phyloP scores from a whole-genome alignment of 2,888 invertebrate species.

The Aphodius sticticus region DNA sequence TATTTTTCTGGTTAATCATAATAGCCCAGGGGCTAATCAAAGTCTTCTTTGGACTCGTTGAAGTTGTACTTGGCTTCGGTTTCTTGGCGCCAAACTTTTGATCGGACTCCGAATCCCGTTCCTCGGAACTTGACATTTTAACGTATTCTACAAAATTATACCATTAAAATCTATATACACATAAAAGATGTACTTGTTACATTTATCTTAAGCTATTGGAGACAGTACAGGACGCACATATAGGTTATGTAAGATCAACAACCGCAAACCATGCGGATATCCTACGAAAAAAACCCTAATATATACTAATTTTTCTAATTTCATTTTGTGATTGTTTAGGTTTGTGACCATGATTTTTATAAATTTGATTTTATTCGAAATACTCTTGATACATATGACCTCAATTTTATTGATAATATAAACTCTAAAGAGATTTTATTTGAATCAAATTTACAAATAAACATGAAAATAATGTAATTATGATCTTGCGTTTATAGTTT shows the following conservation, averaged over 20 bases:
- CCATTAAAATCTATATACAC: background rate
- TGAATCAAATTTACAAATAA: background rate
- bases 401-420: background rate
- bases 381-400: background rate
- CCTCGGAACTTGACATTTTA: background rate
- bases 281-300: constrained; percentile 4
- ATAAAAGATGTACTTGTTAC: background rate
- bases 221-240: background rate
- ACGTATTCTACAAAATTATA: background rate
- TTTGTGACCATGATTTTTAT: background rate
- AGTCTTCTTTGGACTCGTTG: background rate
- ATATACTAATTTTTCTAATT: background rate
- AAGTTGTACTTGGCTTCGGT: background rate
- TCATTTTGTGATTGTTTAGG: background rate
- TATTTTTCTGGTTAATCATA: background rate
- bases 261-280: background rate
- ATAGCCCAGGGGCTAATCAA: background rate
- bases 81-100: background rate
- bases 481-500: background rate
- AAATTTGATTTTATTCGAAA: background rate
- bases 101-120: background rate
- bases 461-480: background rate
- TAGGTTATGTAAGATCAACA: background rate
- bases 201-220: background rate
- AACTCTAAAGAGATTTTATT: no score